phyloP scores from a whole-genome alignment of 2,888 invertebrate genomes.

The Monochamus alternatus region DNA sequence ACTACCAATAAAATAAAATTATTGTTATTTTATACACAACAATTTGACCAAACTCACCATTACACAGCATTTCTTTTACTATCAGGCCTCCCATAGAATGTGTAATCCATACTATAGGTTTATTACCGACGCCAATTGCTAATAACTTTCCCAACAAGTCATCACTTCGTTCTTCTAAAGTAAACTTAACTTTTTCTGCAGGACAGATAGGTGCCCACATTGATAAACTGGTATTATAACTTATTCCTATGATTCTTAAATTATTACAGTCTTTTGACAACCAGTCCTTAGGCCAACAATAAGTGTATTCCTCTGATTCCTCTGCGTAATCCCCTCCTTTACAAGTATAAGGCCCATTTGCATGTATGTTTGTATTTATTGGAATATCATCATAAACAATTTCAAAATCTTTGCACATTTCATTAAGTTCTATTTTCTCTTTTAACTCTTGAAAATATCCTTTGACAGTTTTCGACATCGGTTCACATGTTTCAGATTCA shows the following conservation, averaged over 20 bases:
- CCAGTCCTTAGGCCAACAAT: conserved; percentile 98
- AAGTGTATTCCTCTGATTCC: conserved; percentile 72
- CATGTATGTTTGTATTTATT: conserved; percentile 70
- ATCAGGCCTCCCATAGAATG: conserved; percentile 98
- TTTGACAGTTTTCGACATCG: conserved; percentile 51
- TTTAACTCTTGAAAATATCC: conserved; percentile 74
- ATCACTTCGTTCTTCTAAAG: conserved; percentile 78
- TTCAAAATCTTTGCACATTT: conserved; percentile 75
- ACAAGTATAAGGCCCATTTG: conserved; percentile 56
- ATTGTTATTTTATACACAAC: too few species aligned
- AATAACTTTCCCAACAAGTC: conserved; percentile 80
- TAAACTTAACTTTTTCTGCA: conserved; percentile 72
- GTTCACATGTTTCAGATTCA: background rate
- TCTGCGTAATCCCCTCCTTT: conserved; percentile 47
- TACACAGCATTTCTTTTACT: conserved; percentile 87
- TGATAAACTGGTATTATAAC: conserved; percentile 89
- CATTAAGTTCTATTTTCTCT: conserved; percentile 74
- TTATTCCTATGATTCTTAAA: conserved; percentile 78
- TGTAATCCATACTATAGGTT: conserved; percentile 91
- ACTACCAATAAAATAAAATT: too few species aligned
- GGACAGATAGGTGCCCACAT: conserved; percentile 86
- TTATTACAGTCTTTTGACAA: conserved; percentile 85
- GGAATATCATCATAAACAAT: conserved; percentile 80
- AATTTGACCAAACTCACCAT: conserved; percentile 69
- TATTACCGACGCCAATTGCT: conserved; percentile 84